Evolutionary conservation across 37 sponge, comb jelly and placozoan genomes (phyloP).

Genomic region (Hormiphora californensis): DNA sequence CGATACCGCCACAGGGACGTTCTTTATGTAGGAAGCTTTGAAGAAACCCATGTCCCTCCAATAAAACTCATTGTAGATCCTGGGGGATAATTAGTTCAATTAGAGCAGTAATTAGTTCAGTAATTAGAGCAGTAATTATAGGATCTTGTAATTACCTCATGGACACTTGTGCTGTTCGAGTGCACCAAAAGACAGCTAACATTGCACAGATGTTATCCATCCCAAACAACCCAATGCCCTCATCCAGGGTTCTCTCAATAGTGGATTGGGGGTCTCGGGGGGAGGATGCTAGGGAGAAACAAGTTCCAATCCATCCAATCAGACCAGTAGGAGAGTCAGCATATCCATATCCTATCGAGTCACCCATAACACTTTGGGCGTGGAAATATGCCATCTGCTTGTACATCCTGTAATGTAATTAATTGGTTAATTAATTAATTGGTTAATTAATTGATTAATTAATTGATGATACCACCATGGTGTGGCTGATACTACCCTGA

Average conservation of each 20-base stretch:
- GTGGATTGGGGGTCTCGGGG: no score
- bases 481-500: no score
- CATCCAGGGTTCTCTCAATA: no score
- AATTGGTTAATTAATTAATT: no score
- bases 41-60: conserved; percentile 1
- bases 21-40: not conserved
- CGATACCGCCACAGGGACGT: conserved; percentile 38
- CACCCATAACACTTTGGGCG: not conserved
- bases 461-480: no score
- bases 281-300: no score
- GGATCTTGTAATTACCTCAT: no score
- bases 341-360: not conserved
- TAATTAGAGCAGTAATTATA: no score
- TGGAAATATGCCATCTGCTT: not conserved
- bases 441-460: no score
- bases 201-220: conserved; percentile 29
- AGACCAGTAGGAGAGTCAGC: conserved; percentile 31
- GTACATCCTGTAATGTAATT: conserved; percentile 37
- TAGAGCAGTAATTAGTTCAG: no score
- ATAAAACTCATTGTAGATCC: conserved; percentile 33
- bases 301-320: conserved; percentile 41
- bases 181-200: not conserved
- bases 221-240: conserved; percentile 3
- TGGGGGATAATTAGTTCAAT: no score
- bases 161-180: not conserved